Evolutionary conservation across 2,888 invertebrate genomes (phyloP).

Genomic region (Tenthredo distinguenda): DNA sequence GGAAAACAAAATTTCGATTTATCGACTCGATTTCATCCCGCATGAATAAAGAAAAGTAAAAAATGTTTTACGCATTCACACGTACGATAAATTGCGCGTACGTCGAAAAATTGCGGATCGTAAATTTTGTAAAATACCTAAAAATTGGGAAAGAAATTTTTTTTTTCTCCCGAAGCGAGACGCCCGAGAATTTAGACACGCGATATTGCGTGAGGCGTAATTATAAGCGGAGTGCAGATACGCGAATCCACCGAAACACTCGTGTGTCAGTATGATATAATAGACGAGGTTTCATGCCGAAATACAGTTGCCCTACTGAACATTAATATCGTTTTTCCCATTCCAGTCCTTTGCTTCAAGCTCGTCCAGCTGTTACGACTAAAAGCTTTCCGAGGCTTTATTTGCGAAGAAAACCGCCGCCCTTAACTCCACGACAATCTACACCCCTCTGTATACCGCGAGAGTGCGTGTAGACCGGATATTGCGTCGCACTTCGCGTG

Average conservation of each 20-base stretch:
- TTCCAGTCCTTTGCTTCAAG: not conserved
- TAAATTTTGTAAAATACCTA: not conserved
- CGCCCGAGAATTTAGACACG: not conserved
- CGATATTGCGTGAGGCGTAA: constrained; percentile 22
- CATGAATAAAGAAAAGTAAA: not conserved
- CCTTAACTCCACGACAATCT: constrained; percentile 10
- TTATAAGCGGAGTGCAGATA: not conserved
- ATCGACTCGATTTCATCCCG: not conserved
- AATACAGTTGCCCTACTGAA: not conserved
- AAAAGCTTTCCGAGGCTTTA: constrained; percentile 42
- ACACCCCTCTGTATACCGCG: not conserved
- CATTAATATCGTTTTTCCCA: constrained; percentile 40
- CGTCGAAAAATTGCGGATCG: not conserved
- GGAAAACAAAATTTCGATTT: not conserved
- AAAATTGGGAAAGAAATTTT: not conserved
- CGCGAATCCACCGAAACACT: not conserved
- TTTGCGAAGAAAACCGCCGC: not conserved
- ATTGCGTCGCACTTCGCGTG: constrained; percentile 31
- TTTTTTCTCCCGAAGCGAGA: not conserved
- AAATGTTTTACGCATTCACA: not conserved
- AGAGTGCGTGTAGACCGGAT: constrained; percentile 44
- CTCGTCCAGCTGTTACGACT: not conserved
- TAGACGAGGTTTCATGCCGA: constrained; percentile 32
- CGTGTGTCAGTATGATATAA: constrained; percentile 28
- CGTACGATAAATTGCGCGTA: not conserved